phyloP scores from a whole-genome alignment of 1,140 invertebrate genomes.

The Dreissena polymorpha region DNA sequence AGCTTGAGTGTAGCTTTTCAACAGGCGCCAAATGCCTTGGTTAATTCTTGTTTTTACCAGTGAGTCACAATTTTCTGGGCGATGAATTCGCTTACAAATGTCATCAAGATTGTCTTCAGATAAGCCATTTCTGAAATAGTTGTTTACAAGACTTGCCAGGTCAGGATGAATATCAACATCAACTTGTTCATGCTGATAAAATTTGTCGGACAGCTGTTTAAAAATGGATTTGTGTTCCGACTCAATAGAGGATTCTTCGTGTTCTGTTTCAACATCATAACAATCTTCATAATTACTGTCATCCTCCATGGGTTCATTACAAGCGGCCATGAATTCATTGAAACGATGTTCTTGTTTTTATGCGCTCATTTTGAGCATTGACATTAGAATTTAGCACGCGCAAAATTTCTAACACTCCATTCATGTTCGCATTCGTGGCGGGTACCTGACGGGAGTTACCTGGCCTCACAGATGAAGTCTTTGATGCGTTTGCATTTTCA shows the following conservation, averaged over 20 bases:
- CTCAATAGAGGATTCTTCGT: too few relatives aligned
- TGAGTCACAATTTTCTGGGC: slow-evolving; percentile 25
- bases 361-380: slow-evolving; percentile 4
- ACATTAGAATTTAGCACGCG: not conserved
- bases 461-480: not conserved
- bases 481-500: not conserved
- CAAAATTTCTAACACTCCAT: not conserved
- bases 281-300: not conserved
- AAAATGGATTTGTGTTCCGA: not conserved
- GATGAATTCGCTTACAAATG: slow-evolving; percentile 19
- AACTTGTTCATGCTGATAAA: slow-evolving; percentile 6
- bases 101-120: slow-evolving; percentile 22
- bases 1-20: slow-evolving; percentile 18
- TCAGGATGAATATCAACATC: slow-evolving; percentile 27
- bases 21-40: slow-evolving; percentile 32
- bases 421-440: not conserved
- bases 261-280: too few relatives aligned
- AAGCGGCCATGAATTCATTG: not conserved
- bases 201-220: not conserved
- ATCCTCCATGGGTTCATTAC: not conserved
- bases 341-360: not conserved
- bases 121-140: slow-evolving; percentile 28
- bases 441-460: not conserved
- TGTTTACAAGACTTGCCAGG: slow-evolving; percentile 25
- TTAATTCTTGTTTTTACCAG: slow-evolving; percentile 33